Conservation (phyloP, 2,888 invertebrate species). For the Bursaphelenchus okinawaensis region DNA sequence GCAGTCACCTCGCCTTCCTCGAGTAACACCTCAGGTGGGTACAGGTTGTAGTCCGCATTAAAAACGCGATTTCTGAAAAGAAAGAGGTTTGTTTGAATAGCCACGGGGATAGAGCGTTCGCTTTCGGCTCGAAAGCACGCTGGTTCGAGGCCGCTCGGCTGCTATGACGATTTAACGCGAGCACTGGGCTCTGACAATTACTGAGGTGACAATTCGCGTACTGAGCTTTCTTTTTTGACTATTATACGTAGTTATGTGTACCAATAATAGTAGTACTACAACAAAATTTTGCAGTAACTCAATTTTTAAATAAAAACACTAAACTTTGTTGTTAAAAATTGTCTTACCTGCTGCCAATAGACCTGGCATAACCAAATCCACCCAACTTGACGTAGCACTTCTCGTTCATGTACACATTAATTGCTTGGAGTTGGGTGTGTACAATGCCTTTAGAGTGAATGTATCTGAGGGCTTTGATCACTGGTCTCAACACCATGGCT, state of each 20-base stretch:
- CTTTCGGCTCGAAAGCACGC: not conserved
- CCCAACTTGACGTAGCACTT: slow-evolving; percentile 19
- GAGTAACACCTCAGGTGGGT: slow-evolving; percentile 18
- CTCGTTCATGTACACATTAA: slow-evolving; percentile 18
- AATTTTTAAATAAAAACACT: no score
- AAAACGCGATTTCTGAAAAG: slow-evolving; percentile 18
- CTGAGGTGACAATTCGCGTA: slow-evolving; percentile 15
- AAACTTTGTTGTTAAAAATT: not conserved
- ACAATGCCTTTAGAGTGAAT: slow-evolving; percentile 21
- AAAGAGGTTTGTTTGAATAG: no score
- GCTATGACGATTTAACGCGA: slow-evolving; percentile 13
- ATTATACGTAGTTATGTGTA: no score
- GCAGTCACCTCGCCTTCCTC: slow-evolving; percentile 1
- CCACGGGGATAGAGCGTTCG: not conserved
- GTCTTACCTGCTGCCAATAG: slow-evolving; percentile 19
- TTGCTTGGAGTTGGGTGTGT: slow-evolving; percentile 15
- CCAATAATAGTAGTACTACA: no score
- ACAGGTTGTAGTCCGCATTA: slow-evolving; percentile 15
- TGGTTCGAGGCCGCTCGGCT: not conserved
- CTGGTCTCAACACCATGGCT: slow-evolving; percentile 14
- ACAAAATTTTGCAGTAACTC: no score
- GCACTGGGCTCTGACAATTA: slow-evolving; percentile 18
- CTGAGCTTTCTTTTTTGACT: slow-evolving; percentile 8
- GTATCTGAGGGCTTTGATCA: slow-evolving; percentile 20
- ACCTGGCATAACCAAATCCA: slow-evolving; percentile 13